phyloP scores from a whole-genome alignment of 35 echinoderm and acorn worm species.

The Nesometra sesokonis region DNA sequence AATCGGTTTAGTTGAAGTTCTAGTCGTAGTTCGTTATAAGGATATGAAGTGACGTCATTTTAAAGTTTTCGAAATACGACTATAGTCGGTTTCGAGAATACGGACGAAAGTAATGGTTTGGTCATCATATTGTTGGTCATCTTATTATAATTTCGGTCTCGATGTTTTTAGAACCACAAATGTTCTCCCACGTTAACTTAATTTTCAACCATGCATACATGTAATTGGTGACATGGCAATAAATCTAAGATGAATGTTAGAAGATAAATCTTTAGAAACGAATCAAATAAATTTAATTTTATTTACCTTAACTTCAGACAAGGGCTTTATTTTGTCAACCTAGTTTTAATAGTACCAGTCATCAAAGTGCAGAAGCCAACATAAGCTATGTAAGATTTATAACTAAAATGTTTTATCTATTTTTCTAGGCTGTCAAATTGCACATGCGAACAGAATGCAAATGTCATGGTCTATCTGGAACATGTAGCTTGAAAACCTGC shows the following conservation, averaged over 20 bases:
- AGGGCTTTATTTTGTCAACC: neutral
- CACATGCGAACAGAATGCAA: constrained; percentile 79
- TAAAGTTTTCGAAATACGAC: too few relatives aligned
- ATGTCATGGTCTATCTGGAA: constrained; percentile 83
- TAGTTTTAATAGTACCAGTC: neutral
- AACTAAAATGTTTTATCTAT: neutral
- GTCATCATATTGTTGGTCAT: too few relatives aligned
- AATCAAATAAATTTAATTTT: neutral
- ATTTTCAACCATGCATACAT: too few relatives aligned
- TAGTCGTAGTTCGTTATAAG: too few relatives aligned
- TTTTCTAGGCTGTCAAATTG: constrained; percentile 41
- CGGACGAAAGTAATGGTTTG: too few relatives aligned
- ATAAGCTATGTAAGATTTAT: neutral
- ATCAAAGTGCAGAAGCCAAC: neutral
- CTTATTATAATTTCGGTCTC: too few relatives aligned
- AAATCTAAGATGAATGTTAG: neutral
- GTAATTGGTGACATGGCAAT: too few relatives aligned
- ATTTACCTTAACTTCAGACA: neutral
- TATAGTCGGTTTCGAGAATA: too few relatives aligned
- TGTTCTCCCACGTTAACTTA: too few relatives aligned
- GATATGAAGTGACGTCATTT: too few relatives aligned
- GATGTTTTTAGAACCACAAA: too few relatives aligned
- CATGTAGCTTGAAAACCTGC: constrained; percentile 86
- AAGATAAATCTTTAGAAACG: neutral
- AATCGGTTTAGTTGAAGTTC: too few relatives aligned